Evolutionary conservation across 2,888 invertebrate species (phyloP).

Genomic region (Himalopsyche kuldschensis): DNA sequence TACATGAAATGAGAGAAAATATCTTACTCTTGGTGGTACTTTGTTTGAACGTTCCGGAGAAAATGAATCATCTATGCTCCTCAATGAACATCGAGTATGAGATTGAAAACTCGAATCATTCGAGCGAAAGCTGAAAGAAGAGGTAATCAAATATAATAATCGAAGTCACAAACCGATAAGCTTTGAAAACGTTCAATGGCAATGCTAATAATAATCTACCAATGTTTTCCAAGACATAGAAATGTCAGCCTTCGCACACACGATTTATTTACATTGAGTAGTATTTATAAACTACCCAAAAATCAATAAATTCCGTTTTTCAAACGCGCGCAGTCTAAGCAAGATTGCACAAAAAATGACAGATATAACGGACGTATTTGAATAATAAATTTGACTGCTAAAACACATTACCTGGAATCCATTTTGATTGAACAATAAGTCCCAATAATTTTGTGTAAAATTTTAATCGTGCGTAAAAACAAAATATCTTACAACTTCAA

Average conservation of each 20-base stretch:
- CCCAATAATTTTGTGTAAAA: neutral
- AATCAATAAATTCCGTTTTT: conserved; percentile 55
- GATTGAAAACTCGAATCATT: conserved; percentile 42
- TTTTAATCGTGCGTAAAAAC: neutral
- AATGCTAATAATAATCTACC: neutral
- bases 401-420: neutral
- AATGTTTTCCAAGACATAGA: neutral
- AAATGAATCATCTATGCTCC: conserved; percentile 52
- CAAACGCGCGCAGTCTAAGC: conserved; percentile 33
- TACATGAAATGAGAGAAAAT: conserved; percentile 10
- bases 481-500: neutral
- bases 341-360: conserved; percentile 1
- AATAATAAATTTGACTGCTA: neutral
- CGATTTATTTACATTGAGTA: conserved; percentile 58
- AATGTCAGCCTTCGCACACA: neutral
- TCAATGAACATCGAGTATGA: conserved; percentile 52
- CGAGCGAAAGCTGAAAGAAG: conserved; percentile 21
- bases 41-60: conserved; percentile 57
- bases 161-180: neutral
- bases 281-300: conserved; percentile 53
- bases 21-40: conserved; percentile 54
- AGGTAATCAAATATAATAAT: neutral
- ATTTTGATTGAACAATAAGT: neutral
- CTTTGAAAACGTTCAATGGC: neutral
- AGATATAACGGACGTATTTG: neutral